These are phyloP conservation scores for Theretra japonica DNA, from an alignment of 2,888 invertebrate genomes.

Conservation along the genomic window DNA sequence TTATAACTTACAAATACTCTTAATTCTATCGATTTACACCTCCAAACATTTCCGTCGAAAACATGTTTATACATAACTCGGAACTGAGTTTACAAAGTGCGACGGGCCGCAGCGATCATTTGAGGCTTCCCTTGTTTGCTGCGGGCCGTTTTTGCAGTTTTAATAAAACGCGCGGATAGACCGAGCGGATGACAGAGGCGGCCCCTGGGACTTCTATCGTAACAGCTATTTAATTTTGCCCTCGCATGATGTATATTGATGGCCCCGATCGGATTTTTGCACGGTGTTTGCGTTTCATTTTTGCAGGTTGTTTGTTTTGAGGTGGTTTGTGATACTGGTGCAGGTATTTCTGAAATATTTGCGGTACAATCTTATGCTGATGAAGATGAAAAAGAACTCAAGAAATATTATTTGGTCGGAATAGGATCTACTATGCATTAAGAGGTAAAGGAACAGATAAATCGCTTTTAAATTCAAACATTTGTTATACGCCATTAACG, in stretches of 20 bases:
- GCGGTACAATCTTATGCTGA: too few species aligned
- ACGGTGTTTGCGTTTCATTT: not conserved
- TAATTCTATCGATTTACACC: not conserved
- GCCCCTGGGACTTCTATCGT: slow-evolving; percentile 39
- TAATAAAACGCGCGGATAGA: slow-evolving; percentile 57
- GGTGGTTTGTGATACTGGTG: not conserved
- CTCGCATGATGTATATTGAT: slow-evolving; percentile 48
- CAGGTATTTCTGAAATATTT: too few species aligned
- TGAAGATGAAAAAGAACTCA: too few species aligned
- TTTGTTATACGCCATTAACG: too few species aligned
- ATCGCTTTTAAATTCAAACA: too few species aligned
- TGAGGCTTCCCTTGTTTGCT: slow-evolving; percentile 56
- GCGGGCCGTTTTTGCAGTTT: slow-evolving; percentile 61
- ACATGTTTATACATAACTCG: slow-evolving; percentile 11
- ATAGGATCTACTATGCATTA: too few species aligned
- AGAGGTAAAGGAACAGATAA: too few species aligned
- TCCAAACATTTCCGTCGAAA: not conserved
- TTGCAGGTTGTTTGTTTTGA: not conserved
- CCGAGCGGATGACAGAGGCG: slow-evolving; percentile 48
- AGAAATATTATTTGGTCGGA: too few species aligned
- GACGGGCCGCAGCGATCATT: slow-evolving; percentile 50
- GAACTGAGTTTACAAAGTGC: slow-evolving; percentile 1
- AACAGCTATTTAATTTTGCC: slow-evolving; percentile 54
- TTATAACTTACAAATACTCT: not conserved
- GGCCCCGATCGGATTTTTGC: slow-evolving; percentile 50